Percentiles rank a stretch among this genome's conserved stretches.
These are phyloP conservation scores for Brachyptera risi DNA, from an alignment of 2,888 invertebrate species.

Conservation along the genomic window DNA sequence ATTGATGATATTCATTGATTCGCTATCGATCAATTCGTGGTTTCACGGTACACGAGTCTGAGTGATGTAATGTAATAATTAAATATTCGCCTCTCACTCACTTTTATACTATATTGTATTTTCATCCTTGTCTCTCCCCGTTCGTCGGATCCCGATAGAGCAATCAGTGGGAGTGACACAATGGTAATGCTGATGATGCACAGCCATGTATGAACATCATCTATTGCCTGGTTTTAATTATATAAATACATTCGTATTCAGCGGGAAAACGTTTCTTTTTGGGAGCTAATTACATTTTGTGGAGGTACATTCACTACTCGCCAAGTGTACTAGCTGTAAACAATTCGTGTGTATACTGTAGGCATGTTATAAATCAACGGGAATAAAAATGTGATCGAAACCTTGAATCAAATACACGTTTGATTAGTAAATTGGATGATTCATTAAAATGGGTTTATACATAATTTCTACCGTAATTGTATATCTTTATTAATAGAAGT, in stretches of 20 bases:
- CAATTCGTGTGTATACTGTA: too few relatives aligned
- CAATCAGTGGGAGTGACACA: constrained; percentile 23
- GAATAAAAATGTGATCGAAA: too few relatives aligned
- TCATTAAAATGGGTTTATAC: too few relatives aligned
- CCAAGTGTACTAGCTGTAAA: too few relatives aligned
- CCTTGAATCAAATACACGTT: too few relatives aligned
- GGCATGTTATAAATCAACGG: too few relatives aligned
- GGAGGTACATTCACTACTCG: neutral
- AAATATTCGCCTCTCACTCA: constrained; percentile 14
- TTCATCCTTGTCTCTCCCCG: neutral
- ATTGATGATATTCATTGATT: constrained; percentile 16
- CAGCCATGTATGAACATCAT: neutral
- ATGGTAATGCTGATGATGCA: constrained; percentile 19
- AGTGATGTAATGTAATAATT: constrained; percentile 28
- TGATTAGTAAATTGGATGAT: too few relatives aligned
- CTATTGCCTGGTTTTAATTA: constrained; percentile 23
- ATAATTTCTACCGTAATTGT: too few relatives aligned
- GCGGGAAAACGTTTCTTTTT: neutral
- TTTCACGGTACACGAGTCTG: constrained; percentile 24
- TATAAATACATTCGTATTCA: neutral
- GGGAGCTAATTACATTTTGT: neutral
- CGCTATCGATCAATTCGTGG: constrained; percentile 17
- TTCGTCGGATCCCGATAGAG: neutral
- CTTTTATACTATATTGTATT: neutral
- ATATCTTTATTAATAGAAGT: too few relatives aligned